phyloP scores from a whole-genome alignment of 1,140 invertebrate species.

The Oryctes rhinoceros region DNA sequence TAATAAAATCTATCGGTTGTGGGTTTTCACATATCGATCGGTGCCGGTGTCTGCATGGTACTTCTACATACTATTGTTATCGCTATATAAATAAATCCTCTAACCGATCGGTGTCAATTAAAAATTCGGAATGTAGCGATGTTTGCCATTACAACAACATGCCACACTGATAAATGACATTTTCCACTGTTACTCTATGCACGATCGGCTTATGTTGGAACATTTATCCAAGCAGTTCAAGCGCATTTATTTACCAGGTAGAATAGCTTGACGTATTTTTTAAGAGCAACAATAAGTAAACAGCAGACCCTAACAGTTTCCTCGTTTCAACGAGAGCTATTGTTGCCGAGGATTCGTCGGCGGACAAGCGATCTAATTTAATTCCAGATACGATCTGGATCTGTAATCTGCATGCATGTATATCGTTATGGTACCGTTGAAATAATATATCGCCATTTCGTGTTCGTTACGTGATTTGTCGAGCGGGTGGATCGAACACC shows the following conservation, averaged over 20 bases:
- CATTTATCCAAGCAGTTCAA: background rate
- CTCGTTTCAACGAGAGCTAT: conserved; percentile 28
- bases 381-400: conserved; percentile 27
- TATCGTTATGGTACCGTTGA: background rate
- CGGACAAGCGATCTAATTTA: conserved; percentile 37
- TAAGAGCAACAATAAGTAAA: conserved; percentile 24
- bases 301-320: conserved; percentile 26
- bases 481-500: conserved; percentile 30
- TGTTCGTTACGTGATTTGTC: conserved; percentile 30
- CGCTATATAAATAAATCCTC: background rate
- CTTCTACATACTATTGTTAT: too few species aligned
- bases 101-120: background rate
- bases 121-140: conserved; percentile 3
- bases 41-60: background rate
- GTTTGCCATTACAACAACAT: conserved; percentile 6
- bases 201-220: conserved; percentile 13
- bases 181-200: conserved; percentile 8
- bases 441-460: conserved; percentile 5
- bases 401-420: conserved; percentile 4
- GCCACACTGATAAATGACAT: conserved; percentile 23
- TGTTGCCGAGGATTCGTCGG: conserved; percentile 1
- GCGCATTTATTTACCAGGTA: conserved; percentile 7
- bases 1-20: too few species aligned
- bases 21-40: background rate
- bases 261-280: conserved; percentile 17